phyloP scores from a whole-genome alignment of 53 echinoderm and acorn worm species.

The Mesocentrotus franciscanus region DNA sequence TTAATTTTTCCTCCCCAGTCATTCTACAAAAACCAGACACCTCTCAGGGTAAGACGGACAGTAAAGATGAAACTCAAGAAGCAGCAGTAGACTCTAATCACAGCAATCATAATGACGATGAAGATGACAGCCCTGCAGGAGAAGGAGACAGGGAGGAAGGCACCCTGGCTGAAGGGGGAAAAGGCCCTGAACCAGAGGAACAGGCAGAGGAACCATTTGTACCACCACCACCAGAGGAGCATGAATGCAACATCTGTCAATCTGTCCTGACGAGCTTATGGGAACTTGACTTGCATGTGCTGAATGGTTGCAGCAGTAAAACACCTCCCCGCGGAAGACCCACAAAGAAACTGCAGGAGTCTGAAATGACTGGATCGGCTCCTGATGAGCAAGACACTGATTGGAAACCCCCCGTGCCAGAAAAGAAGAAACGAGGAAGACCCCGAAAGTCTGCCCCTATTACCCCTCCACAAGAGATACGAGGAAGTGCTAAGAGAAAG shows the following conservation, averaged over 20 bases:
- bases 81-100: neutral
- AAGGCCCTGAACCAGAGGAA: neutral
- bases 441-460: neutral
- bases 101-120: neutral
- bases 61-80: neutral
- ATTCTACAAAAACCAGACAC: slow-evolving; percentile 52
- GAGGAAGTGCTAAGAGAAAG: slow-evolving; percentile 1
- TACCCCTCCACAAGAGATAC: neutral
- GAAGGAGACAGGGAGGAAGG: neutral
- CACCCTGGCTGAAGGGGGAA: neutral
- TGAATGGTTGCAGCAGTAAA: neutral
- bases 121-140: neutral
- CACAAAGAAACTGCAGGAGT: neutral
- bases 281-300: slow-evolving; percentile 36
- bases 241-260: neutral
- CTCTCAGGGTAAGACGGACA: neutral
- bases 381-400: neutral
- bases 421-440: slow-evolving; percentile 20
- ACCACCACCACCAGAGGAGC: slow-evolving; percentile 4
- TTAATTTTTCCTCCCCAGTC: neutral
- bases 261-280: slow-evolving; percentile 3
- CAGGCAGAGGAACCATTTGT: neutral
- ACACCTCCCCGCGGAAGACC: neutral
- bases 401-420: neutral
- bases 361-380: neutral